Evolutionary conservation across 2,113 vertebrate genomes (phyloP).

Genomic region (Neodon shergylaensis): DNA sequence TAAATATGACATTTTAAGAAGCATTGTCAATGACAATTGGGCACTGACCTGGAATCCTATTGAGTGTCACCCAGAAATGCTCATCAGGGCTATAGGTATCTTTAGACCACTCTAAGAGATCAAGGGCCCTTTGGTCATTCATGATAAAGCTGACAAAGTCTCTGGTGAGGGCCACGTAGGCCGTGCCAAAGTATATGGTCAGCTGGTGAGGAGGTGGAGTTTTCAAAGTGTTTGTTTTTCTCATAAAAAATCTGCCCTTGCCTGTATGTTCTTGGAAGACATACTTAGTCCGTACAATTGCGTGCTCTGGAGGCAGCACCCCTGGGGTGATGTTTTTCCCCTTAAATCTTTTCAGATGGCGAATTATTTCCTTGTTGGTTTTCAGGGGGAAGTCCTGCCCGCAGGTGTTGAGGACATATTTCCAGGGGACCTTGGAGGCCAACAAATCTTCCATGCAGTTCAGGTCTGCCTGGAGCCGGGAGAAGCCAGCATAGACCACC

Average conservation of each 20-base stretch:
- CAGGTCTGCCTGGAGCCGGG: conserved; percentile 84
- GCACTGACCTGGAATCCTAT: conserved; percentile 82
- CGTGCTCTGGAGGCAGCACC: conserved; percentile 73
- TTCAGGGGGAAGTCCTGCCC: conserved; percentile 86
- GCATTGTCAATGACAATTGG: neutral
- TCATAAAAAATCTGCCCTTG: conserved; percentile 46
- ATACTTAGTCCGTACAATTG: conserved; percentile 68
- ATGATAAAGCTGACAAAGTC: conserved; percentile 82
- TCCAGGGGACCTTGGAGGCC: conserved; percentile 66
- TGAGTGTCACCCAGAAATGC: conserved; percentile 87
- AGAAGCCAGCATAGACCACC: conserved; percentile 83
- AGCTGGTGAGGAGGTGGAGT: conserved; percentile 81
- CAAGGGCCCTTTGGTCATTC: conserved; percentile 77
- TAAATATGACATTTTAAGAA: neutral
- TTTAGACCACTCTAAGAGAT: conserved; percentile 83
- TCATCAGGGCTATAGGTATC: conserved; percentile 86
- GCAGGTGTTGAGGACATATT: conserved; percentile 83
- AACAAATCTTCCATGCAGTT: conserved; percentile 83
- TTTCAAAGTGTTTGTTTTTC: conserved; percentile 68
- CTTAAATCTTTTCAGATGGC: conserved; percentile 77
- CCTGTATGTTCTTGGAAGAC: conserved; percentile 67
- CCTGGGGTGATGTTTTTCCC: conserved; percentile 85
- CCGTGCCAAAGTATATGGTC: conserved; percentile 85
- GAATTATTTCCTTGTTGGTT: conserved; percentile 83
- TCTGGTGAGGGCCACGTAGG: conserved; percentile 83